Conservation (phyloP, 2,797 vertebrate genomes). For the Anisognathus igniventris region DNA sequence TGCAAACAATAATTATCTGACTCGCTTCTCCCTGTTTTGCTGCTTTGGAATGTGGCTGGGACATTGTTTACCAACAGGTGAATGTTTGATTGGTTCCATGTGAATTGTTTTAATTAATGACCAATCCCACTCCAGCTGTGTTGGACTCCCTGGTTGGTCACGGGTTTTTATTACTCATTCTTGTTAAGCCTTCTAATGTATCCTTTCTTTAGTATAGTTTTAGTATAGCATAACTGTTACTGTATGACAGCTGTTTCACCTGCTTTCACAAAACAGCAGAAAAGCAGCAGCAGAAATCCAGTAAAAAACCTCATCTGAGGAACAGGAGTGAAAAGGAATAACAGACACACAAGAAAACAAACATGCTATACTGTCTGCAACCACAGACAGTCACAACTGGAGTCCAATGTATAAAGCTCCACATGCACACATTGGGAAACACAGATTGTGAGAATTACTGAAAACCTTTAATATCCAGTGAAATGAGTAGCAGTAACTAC, state of each 20-base stretch:
- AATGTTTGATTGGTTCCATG: too few species aligned
- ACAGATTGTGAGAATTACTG: neutral
- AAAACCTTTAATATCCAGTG: neutral
- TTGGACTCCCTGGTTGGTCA: neutral
- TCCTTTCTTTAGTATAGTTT: neutral
- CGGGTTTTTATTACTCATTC: neutral
- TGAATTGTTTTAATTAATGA: neutral
- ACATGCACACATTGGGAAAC: rapidly evolving
- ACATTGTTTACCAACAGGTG: too few species aligned
- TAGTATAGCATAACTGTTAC: neutral
- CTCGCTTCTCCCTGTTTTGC: too few species aligned
- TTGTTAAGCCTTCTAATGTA: rapidly evolving
- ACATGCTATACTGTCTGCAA: neutral
- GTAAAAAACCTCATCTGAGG: neutral
- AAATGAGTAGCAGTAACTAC: neutral
- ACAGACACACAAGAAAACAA: neutral
- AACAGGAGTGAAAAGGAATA: neutral
- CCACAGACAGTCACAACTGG: neutral
- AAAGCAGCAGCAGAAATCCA: neutral
- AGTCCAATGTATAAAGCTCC: neutral
- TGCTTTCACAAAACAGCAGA: neutral
- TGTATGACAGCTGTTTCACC: neutral
- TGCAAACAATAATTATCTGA: too few species aligned
- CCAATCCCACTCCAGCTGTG: neutral
- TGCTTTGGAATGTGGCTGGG: too few species aligned